phyloP scores from a whole-genome alignment of 2,113 vertebrate species.

The Motacilla tschutschensis region DNA sequence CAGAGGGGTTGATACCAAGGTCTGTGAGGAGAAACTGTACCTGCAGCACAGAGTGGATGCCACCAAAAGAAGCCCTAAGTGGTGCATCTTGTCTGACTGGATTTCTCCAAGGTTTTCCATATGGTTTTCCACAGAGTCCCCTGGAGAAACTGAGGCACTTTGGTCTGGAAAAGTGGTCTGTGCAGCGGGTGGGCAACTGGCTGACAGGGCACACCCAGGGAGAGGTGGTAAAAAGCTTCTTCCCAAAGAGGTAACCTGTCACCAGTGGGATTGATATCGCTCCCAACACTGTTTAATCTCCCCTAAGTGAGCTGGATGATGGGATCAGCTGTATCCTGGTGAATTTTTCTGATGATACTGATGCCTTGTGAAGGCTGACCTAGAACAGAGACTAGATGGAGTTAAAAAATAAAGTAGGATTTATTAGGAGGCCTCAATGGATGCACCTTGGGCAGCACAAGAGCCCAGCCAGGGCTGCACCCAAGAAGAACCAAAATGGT shows the following conservation, averaged over 20 bases:
- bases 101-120: neutral
- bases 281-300: fast-evolving
- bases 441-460: neutral
- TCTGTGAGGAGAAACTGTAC: neutral
- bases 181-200: neutral
- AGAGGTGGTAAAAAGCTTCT: neutral
- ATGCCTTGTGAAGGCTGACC: neutral
- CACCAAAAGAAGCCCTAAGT: neutral
- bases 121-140: neutral
- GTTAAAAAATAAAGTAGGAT: neutral
- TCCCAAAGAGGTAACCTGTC: neutral
- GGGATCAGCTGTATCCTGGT: neutral
- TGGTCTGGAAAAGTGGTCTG: neutral
- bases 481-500: neutral
- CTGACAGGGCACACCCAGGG: neutral
- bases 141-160: neutral
- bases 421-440: neutral
- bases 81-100: neutral
- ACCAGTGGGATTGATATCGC: fast-evolving
- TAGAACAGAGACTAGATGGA: fast-evolving
- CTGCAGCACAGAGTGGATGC: neutral
- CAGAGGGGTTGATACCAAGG: neutral
- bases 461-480: neutral
- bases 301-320: neutral
- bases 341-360: neutral